phyloP scores from a whole-genome alignment of 2,888 invertebrate genomes.

The Agrochola lychnidis region DNA sequence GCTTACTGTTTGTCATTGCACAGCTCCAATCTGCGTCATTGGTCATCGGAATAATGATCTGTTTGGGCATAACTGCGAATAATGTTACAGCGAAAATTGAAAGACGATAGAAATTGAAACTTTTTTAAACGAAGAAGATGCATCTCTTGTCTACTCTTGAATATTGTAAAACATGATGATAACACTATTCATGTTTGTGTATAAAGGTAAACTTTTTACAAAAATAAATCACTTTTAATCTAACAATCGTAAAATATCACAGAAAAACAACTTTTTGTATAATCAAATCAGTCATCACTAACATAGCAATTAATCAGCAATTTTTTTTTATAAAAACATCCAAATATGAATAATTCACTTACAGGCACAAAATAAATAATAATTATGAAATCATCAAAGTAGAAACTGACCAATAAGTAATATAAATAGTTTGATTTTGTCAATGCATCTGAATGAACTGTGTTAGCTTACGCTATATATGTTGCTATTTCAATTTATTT shows the following conservation, averaged over 20 bases:
- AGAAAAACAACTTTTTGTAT: no score
- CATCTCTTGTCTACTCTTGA: background rate
- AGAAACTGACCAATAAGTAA: no score
- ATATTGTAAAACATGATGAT: background rate
- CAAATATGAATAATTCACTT: no score
- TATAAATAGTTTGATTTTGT: slow-evolving; percentile 1
- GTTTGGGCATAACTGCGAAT: slow-evolving; percentile 6
- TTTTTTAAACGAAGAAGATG: background rate
- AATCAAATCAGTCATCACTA: no score
- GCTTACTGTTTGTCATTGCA: slow-evolving; percentile 34
- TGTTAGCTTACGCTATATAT: background rate
- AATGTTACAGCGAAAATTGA: background rate
- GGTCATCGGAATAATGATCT: slow-evolving; percentile 18
- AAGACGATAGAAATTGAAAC: background rate
- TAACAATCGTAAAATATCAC: no score
- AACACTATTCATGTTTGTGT: background rate
- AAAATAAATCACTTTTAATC: no score
- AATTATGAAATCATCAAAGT: no score
- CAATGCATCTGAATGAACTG: background rate
- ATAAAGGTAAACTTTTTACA: no score
- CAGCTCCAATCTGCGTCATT: slow-evolving; percentile 33
- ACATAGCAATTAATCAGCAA: no score
- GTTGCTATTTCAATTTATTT: no score
- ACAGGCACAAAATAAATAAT: no score
- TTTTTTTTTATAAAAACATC: no score